phyloP scores from a whole-genome alignment of 2,888 invertebrate species.

The Steromphala cineraria region DNA sequence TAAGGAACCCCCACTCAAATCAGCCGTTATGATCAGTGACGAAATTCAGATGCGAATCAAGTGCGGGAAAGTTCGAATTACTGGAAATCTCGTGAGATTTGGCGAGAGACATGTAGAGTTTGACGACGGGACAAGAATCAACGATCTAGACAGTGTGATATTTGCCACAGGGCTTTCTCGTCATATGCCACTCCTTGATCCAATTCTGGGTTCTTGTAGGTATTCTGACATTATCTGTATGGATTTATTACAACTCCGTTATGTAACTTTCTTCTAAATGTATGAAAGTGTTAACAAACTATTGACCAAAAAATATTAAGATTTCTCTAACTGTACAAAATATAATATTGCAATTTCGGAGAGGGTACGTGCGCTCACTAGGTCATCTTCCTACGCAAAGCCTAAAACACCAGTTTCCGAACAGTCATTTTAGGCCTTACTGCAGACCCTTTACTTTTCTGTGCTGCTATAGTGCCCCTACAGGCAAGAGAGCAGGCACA shows the following conservation, averaged over 20 bases:
- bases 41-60: slow-evolving; percentile 51
- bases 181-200: slow-evolving; percentile 51
- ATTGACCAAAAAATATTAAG: neutral
- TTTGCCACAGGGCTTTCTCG: slow-evolving; percentile 48
- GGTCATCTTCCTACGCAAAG: too few species aligned
- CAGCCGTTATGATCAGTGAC: slow-evolving; percentile 45
- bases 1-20: too few species aligned
- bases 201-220: neutral
- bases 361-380: too few species aligned
- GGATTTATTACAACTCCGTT: too few species aligned
- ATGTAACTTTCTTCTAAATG: too few species aligned
- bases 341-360: too few species aligned
- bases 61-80: slow-evolving; percentile 42
- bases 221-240: neutral
- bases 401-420: too few species aligned
- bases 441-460: too few species aligned
- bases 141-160: slow-evolving; percentile 49
- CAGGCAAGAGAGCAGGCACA: too few species aligned
- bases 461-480: too few species aligned
- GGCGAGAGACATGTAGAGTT: slow-evolving; percentile 47
- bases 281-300: neutral
- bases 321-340: too few species aligned
- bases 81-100: slow-evolving; percentile 41
- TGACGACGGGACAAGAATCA: slow-evolving; percentile 42
- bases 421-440: too few species aligned